Percentiles rank a stretch among this genome's conserved stretches.
These are phyloP conservation scores for Caenorhabditis latens DNA, from an alignment of 1,140 invertebrate genomes.

Conservation along the genomic window DNA sequence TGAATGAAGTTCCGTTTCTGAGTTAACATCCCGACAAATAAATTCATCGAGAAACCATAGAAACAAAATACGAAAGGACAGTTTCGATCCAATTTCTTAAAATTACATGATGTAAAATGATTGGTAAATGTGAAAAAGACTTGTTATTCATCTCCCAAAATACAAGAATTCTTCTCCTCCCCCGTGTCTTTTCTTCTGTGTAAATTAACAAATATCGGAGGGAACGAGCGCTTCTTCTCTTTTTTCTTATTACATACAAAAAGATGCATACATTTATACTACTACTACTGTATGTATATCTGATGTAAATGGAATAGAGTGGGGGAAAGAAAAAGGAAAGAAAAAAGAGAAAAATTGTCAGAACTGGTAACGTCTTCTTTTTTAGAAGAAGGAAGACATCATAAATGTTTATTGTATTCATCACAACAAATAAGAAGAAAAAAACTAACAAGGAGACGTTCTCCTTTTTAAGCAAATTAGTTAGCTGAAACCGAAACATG, in stretches of 20 bases:
- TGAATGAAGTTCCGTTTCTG: background rate
- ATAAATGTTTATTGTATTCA: constrained; percentile 57
- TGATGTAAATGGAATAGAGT: constrained; percentile 52
- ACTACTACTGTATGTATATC: constrained; percentile 49
- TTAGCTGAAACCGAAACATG: constrained; percentile 48
- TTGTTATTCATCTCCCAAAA: constrained; percentile 34
- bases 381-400: constrained; percentile 51
- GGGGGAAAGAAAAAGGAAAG: background rate
- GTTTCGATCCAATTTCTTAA: background rate
- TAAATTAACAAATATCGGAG: constrained; percentile 56
- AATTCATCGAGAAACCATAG: no score
- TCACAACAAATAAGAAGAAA: constrained; percentile 37
- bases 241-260: constrained; percentile 50
- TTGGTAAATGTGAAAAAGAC: constrained; percentile 32
- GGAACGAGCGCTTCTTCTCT: constrained; percentile 3
- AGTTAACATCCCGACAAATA: no score
- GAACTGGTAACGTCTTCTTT: constrained; percentile 54
- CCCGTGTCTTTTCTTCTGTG: background rate
- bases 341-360: constrained; percentile 43
- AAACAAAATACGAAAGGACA: no score
- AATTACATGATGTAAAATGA: background rate
- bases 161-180: constrained; percentile 12
- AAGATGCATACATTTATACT: constrained; percentile 51
- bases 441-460: background rate
- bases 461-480: constrained; percentile 38